Conservation (phyloP, 2,888 invertebrate genomes). For the Lasius fuliginosus region DNA sequence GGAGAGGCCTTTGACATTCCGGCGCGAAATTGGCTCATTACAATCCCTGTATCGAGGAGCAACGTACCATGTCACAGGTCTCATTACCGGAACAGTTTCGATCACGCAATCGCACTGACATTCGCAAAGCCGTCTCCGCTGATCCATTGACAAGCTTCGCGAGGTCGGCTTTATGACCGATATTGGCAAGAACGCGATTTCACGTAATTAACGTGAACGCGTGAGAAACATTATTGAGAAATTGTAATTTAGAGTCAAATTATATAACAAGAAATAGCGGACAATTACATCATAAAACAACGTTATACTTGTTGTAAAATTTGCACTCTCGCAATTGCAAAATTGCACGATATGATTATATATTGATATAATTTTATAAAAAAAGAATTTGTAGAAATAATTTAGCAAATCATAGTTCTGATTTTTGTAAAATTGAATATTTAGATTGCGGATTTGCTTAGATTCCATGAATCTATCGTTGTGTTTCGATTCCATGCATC, state of each 20-base stretch:
- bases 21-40: slow-evolving; percentile 40
- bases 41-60: slow-evolving; percentile 35
- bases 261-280: background rate
- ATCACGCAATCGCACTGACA: slow-evolving; percentile 39
- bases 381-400: background rate
- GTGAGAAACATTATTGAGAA: background rate
- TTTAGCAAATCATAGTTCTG: background rate
- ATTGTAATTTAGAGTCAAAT: background rate
- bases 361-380: background rate
- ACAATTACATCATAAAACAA: background rate
- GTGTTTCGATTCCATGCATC: too few species aligned
- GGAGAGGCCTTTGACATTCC: slow-evolving; percentile 49
- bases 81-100: slow-evolving; percentile 46
- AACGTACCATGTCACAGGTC: slow-evolving; percentile 50
- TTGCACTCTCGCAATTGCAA: background rate
- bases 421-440: background rate
- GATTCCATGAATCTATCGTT: background rate
- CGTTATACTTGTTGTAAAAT: background rate
- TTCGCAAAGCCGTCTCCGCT: slow-evolving; percentile 34
- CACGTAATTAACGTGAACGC: background rate
- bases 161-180: background rate
- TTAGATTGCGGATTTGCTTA: background rate
- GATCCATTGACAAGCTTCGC: slow-evolving; percentile 38
- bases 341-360: background rate
- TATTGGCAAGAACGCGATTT: background rate